phyloP scores from a whole-genome alignment of 2,797 vertebrate genomes.

The Onychomys arenicola region DNA sequence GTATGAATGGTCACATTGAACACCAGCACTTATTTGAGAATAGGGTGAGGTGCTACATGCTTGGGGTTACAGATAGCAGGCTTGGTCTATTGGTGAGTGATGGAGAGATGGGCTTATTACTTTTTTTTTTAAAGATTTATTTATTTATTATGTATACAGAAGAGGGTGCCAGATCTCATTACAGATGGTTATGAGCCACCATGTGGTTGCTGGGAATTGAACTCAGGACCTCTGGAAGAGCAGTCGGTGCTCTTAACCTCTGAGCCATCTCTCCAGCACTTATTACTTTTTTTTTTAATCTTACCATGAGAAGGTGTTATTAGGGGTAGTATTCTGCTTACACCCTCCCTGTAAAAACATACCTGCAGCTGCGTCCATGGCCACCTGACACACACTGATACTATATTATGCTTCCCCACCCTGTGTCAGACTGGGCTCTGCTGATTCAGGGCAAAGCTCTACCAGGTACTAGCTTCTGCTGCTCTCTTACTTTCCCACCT shows the following conservation, averaged over 20 bases:
- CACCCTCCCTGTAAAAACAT: background rate
- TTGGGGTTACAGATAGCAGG: background rate
- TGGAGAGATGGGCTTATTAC: background rate
- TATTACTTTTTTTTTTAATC: too few species aligned
- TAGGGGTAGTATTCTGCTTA: background rate
- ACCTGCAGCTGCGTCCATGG: background rate
- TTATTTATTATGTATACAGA: too few species aligned
- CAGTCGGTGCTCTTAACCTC: too few species aligned
- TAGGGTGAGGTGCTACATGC: background rate
- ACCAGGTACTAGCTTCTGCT: background rate
- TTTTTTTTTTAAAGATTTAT: too few species aligned
- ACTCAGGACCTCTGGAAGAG: too few species aligned
- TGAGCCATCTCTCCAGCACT: too few species aligned
- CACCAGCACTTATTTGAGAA: background rate
- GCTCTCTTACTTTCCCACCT: background rate
- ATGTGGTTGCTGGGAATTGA: too few species aligned
- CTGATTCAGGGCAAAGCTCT: background rate
- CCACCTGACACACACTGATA: background rate
- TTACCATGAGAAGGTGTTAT: background rate
- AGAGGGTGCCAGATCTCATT: too few species aligned
- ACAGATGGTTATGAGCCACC: too few species aligned
- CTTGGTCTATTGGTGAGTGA: background rate
- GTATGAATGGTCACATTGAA: rapidly evolving
- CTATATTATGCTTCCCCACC: too few species aligned
- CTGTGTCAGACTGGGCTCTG: too few species aligned